These are phyloP conservation scores for Lepus timidus DNA, from an alignment of 2,113 vertebrate genomes.

Conservation along the genomic window DNA sequence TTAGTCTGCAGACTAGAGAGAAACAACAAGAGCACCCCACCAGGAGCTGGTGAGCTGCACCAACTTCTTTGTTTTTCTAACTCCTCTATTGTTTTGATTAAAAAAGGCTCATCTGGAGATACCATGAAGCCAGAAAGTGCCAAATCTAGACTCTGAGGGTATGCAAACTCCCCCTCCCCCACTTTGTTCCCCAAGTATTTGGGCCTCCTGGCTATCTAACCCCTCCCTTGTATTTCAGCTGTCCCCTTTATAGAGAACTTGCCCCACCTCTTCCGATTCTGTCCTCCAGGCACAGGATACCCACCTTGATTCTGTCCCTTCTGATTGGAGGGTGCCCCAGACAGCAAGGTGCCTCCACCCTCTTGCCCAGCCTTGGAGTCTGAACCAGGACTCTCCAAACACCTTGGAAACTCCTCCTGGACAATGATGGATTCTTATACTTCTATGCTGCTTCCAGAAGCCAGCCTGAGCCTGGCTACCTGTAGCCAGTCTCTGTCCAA, in stretches of 20 bases:
- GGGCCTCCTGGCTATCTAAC: background rate
- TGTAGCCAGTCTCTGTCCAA: background rate
- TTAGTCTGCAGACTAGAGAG: background rate
- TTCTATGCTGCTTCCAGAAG: background rate
- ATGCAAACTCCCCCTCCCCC: rapidly evolving
- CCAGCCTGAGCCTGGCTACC: background rate
- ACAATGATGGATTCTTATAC: background rate
- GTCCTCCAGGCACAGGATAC: background rate
- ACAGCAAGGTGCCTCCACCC: background rate
- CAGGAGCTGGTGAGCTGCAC: background rate
- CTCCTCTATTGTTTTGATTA: background rate
- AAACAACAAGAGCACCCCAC: background rate
- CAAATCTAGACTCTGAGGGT: background rate
- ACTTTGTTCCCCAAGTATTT: background rate
- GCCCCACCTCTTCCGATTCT: background rate
- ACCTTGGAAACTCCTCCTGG: background rate
- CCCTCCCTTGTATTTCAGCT: too few species aligned
- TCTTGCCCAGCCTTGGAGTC: background rate
- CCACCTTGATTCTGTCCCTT: background rate
- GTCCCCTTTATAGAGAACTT: background rate
- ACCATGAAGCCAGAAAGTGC: background rate
- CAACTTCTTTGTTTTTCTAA: background rate
- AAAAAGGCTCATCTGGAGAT: conserved; percentile 20
- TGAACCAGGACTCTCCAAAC: background rate
- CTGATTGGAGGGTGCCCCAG: background rate